These are phyloP conservation scores for Plecotus auritus DNA, from an alignment of 2,113 vertebrate species.

Conservation along the genomic window DNA sequence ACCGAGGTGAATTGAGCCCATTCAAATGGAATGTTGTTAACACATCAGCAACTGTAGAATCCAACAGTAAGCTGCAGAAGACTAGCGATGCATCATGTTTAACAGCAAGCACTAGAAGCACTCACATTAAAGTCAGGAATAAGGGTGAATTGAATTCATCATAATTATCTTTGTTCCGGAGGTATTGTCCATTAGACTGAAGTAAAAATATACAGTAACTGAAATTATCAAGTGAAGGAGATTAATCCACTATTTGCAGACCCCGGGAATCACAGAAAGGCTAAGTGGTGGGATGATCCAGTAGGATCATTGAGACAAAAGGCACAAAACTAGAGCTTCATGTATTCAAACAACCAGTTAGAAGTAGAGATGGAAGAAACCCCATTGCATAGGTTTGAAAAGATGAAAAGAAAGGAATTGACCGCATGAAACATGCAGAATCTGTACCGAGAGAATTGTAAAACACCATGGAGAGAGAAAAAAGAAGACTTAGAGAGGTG, in stretches of 20 bases:
- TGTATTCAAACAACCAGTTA: neutral
- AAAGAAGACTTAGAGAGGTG: neutral
- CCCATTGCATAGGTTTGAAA: neutral
- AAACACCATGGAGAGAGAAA: neutral
- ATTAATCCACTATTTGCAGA: neutral
- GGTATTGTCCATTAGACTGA: neutral
- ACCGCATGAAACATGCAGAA: neutral
- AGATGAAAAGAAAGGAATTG: neutral
- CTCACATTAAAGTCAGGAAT: neutral
- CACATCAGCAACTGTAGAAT: neutral
- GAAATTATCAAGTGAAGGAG: neutral
- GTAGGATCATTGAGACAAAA: neutral
- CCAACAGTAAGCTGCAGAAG: neutral
- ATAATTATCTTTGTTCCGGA: neutral
- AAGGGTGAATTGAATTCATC: neutral
- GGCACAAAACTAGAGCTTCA: neutral
- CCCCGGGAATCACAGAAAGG: neutral
- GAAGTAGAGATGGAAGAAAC: neutral
- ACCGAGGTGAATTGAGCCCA: neutral
- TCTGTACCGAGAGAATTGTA: neutral
- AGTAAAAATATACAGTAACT: neutral
- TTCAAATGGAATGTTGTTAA: neutral
- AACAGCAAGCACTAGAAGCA: neutral
- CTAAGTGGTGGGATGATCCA: neutral
- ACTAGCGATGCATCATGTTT: neutral